Percentiles rank a stretch among this genome's conserved stretches.
Conservation (phyloP, 2,113 vertebrate genomes). For the Zosterops japonicus region DNA sequence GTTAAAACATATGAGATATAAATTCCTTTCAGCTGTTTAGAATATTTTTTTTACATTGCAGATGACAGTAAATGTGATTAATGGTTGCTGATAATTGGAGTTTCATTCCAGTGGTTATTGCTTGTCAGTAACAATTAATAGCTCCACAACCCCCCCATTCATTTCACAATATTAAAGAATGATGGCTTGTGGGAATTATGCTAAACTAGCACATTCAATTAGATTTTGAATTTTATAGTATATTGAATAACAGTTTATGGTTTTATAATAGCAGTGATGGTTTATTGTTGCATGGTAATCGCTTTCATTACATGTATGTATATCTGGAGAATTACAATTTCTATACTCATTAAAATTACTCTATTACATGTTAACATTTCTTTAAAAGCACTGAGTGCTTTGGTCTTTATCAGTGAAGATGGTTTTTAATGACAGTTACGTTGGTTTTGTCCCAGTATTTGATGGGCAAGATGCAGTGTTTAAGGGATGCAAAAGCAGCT, state of each 20-base stretch:
- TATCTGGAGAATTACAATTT: slow-evolving; percentile 62
- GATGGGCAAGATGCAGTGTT: neutral
- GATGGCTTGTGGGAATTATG: slow-evolving; percentile 73
- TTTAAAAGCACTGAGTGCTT: slow-evolving; percentile 31
- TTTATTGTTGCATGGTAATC: slow-evolving; percentile 71
- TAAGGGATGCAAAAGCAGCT: neutral
- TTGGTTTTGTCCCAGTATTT: neutral
- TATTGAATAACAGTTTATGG: slow-evolving; percentile 74
- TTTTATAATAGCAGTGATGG: slow-evolving; percentile 72
- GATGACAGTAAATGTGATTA: slow-evolving; percentile 84
- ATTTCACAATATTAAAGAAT: slow-evolving; percentile 78
- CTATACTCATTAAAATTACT: slow-evolving; percentile 60
- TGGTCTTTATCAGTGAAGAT: neutral
- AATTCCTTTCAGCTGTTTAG: slow-evolving; percentile 60
- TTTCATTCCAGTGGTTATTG: slow-evolving; percentile 82
- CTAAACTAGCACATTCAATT: slow-evolving; percentile 77
- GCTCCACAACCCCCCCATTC: slow-evolving; percentile 73
- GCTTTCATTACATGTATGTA: slow-evolving; percentile 62
- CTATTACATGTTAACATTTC: slow-evolving; percentile 35
- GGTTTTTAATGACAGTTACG: neutral
- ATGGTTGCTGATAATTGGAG: slow-evolving; percentile 81
- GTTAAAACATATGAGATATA: slow-evolving; percentile 24
- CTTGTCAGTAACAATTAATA: slow-evolving; percentile 85
- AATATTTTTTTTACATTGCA: slow-evolving; percentile 71
- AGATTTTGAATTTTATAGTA: slow-evolving; percentile 76